These are phyloP conservation scores for Dermolepida albohirtum DNA, from an alignment of 2,888 invertebrate genomes.

Conservation along the genomic window DNA sequence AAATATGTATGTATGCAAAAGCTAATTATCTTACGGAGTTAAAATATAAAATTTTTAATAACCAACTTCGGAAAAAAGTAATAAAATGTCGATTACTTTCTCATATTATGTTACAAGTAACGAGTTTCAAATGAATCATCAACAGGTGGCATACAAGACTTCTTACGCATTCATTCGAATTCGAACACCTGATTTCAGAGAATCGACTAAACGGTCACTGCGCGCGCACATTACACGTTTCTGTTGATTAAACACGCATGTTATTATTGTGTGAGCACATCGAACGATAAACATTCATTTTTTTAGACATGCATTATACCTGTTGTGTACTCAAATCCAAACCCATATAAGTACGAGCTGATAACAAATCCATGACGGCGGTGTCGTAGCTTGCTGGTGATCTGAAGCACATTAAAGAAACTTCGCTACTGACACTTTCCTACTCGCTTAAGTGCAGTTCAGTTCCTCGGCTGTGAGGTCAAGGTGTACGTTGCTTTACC, in stretches of 20 bases:
- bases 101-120: constrained; percentile 5
- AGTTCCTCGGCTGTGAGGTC: constrained; percentile 44
- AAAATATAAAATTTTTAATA: too few relatives aligned
- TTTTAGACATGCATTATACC: constrained; percentile 67
- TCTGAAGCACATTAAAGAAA: neutral
- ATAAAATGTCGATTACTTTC: too few relatives aligned
- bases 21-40: too few relatives aligned
- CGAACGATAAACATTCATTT: neutral
- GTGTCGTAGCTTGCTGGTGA: neutral
- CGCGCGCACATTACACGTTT: constrained; percentile 24
- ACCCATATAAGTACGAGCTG: constrained; percentile 75
- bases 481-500: constrained; percentile 43
- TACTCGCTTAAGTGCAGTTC: constrained; percentile 13
- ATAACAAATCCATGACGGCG: constrained; percentile 41
- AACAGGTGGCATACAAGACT: constrained; percentile 52
- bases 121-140: constrained; percentile 46
- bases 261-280: constrained; percentile 8
- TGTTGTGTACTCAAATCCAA: constrained; percentile 90
- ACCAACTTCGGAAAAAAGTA: too few relatives aligned
- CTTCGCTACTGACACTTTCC: constrained; percentile 25
- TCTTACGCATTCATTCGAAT: neutral
- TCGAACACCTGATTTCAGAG: constrained; percentile 17
- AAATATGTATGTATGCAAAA: too few relatives aligned
- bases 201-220: constrained; percentile 37
- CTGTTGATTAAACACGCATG: constrained; percentile 10